phyloP scores from a whole-genome alignment of 2,113 vertebrate genomes.

The Eubucco bourcierii region DNA sequence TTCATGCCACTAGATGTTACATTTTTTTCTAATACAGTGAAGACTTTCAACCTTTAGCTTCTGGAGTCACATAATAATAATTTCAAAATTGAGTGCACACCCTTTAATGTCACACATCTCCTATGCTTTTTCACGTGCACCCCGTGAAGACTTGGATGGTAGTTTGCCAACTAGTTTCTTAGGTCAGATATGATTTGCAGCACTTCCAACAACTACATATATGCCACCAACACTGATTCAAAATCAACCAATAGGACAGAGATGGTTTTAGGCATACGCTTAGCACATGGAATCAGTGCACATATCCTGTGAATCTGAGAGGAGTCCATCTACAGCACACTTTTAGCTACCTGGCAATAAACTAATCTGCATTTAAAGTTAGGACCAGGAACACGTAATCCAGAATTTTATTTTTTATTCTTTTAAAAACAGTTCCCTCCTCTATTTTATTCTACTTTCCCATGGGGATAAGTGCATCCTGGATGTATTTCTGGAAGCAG shows the following conservation, averaged over 20 bases:
- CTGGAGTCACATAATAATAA: neutral
- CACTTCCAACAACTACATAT: neutral
- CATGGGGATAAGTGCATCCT: neutral
- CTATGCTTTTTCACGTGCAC: neutral
- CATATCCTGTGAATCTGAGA: neutral
- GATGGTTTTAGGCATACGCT: neutral
- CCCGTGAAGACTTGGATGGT: neutral
- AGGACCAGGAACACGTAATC: neutral
- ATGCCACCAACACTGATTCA: neutral
- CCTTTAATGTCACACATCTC: neutral
- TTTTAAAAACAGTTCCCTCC: neutral
- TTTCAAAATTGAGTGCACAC: neutral
- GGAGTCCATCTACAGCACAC: neutral
- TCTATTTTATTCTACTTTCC: neutral
- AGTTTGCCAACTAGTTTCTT: neutral
- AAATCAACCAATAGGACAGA: neutral
- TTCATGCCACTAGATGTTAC: neutral
- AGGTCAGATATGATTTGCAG: neutral
- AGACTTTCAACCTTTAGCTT: neutral
- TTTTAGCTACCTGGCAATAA: neutral
- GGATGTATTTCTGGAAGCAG: neutral
- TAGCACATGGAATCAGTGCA: neutral
- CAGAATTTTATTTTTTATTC: neutral
- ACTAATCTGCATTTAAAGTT: neutral
- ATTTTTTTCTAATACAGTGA: neutral